These are phyloP conservation scores for Apotomis betuletana DNA, from an alignment of 2,888 invertebrate genomes.

Conservation along the genomic window DNA sequence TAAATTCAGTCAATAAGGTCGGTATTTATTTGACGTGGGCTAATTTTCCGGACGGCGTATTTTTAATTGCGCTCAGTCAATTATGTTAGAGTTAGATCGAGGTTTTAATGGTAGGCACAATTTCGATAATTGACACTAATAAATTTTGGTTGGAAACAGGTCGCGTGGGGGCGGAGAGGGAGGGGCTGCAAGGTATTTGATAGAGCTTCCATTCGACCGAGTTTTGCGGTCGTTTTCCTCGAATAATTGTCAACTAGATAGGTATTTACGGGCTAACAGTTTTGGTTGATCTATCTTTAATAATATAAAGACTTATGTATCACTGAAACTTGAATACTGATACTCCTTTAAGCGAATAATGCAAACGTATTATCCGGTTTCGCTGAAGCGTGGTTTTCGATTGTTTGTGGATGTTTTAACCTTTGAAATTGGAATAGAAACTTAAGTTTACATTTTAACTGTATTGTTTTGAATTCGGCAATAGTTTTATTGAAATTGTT, in stretches of 20 bases:
- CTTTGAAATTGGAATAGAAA: not conserved
- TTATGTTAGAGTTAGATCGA: not conserved
- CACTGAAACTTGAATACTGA: not conserved
- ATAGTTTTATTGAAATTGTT: constrained; percentile 10
- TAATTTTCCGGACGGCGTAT: not conserved
- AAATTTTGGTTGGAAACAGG: constrained; percentile 30
- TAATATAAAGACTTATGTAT: not conserved
- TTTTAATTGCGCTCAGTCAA: constrained; percentile 18
- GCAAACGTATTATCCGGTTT: not conserved
- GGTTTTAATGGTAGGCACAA: constrained; percentile 11
- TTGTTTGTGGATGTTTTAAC: constrained; percentile 3
- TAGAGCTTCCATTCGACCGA: constrained; percentile 26
- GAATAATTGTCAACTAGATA: constrained; percentile 21
- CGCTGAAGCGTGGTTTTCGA: constrained; percentile 12
- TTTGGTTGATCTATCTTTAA: not conserved
- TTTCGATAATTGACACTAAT: constrained; percentile 12
- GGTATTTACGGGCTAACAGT: constrained; percentile 9
- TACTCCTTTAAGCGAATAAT: not conserved
- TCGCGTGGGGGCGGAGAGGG: not conserved
- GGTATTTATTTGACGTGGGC: constrained; percentile 10
- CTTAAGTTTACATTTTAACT: constrained; percentile 9
- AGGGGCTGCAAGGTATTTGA: constrained; percentile 4
- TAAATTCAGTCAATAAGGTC: constrained; percentile 5
- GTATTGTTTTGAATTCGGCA: constrained; percentile 21
- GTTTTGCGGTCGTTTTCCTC: constrained; percentile 14